These are phyloP conservation scores for Mastigias papua DNA, from an alignment of 30 jellyfish, hydroid and myxozoan genomes.

Conservation along the genomic window DNA sequence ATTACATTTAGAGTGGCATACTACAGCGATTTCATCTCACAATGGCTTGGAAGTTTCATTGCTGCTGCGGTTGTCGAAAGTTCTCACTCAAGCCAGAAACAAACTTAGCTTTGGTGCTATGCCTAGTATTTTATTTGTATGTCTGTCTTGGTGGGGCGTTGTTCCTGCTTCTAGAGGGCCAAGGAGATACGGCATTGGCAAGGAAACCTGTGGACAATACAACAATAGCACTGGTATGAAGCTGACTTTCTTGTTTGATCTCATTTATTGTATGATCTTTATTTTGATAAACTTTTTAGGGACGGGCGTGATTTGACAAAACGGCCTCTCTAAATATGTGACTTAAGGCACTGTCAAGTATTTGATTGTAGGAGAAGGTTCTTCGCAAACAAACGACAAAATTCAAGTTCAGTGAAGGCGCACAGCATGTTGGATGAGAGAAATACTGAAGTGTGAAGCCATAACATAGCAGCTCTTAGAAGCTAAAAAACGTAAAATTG, in stretches of 20 bases:
- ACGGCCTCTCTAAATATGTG: no score
- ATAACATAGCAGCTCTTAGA: no score
- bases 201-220: constrained; percentile 32
- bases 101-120: constrained; percentile 88
- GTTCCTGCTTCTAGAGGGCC: constrained; percentile 97
- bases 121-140: constrained; percentile 91
- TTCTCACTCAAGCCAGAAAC: constrained; percentile 93
- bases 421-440: no score
- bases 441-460: no score
- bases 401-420: no score
- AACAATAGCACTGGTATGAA: constrained; percentile 54
- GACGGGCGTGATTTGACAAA: constrained; percentile 20
- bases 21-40: neutral
- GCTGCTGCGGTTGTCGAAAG: constrained; percentile 78
- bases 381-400: no score
- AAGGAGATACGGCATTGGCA: constrained; percentile 50
- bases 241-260: neutral
- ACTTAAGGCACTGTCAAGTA: no score
- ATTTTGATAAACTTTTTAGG: constrained; percentile 7
- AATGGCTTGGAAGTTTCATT: constrained; percentile 40
- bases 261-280: neutral
- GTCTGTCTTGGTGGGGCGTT: constrained; percentile 98
- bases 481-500: no score
- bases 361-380: neutral
- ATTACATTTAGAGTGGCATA: neutral